These are phyloP conservation scores for Oxygymnocypris stewartii DNA, from an alignment of 2,113 vertebrate genomes.

Conservation along the genomic window DNA sequence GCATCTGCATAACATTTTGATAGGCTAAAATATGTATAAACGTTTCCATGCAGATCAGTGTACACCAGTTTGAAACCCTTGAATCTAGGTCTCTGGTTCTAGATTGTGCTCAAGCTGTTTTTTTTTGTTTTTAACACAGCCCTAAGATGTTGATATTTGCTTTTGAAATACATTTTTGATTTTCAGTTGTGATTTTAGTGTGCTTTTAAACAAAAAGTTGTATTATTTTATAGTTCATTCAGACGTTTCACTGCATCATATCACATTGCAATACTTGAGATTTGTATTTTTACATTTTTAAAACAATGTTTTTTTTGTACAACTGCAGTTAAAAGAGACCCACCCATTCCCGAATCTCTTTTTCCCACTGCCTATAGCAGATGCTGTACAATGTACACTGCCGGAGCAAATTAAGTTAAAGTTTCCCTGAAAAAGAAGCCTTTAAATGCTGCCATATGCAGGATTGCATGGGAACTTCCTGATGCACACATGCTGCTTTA, in stretches of 20 bases:
- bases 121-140: background rate
- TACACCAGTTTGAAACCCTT: background rate
- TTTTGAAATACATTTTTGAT: background rate
- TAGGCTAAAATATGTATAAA: background rate
- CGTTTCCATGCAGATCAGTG: background rate
- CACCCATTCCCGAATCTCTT: conserved; percentile 36
- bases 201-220: background rate
- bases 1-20: background rate
- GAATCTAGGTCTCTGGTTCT: background rate
- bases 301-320: background rate
- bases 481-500: conserved; percentile 78
- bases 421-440: conserved; percentile 76
- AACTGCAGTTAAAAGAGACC: conserved; percentile 12
- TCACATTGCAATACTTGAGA: background rate
- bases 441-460: conserved; percentile 84
- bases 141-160: background rate
- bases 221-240: background rate
- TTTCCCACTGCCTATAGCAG: conserved; percentile 64
- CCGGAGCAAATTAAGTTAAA: conserved; percentile 80
- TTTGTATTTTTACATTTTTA: background rate
- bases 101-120: background rate
- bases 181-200: too few species aligned
- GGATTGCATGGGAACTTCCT: conserved; percentile 83
- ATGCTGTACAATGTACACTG: conserved; percentile 69
- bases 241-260: background rate